A percentile compares a stretch with the other conserved stretches of the same genome.
These are phyloP conservation scores for Globodera rostochiensis DNA, from an alignment of 1,140 invertebrate genomes.

Conservation along the genomic window DNA sequence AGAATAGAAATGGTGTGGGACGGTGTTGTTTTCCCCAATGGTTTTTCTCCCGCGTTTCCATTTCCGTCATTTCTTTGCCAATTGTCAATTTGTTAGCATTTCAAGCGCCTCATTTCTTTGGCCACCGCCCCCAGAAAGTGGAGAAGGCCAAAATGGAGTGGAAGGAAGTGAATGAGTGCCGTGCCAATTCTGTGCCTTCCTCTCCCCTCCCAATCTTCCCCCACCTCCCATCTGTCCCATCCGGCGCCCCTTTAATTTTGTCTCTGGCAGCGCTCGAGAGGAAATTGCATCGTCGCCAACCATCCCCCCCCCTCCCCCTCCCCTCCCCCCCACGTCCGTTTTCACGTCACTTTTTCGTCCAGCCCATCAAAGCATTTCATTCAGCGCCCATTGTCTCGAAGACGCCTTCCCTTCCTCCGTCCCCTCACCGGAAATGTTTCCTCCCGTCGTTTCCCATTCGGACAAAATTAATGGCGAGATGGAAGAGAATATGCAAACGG, in stretches of 20 bases:
- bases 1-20: background rate
- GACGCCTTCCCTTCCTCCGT: no score
- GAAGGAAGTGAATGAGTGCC: background rate
- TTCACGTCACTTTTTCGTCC: no score
- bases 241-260: no score
- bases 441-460: background rate
- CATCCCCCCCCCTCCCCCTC: no score
- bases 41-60: no score
- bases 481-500: conserved; percentile 19
- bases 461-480: background rate
- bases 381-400: no score
- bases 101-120: background rate
- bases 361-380: no score
- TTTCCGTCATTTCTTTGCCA: background rate
- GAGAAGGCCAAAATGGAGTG: background rate
- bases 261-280: no score
- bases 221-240: background rate
- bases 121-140: background rate
- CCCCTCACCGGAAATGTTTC: background rate
- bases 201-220: background rate
- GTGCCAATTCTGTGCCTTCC: background rate
- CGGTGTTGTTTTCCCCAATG: no score
- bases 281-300: no score
- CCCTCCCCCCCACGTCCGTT: no score
- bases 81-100: background rate